Conservation (phyloP, 2,888 invertebrate species). For the Drosophila rellima region DNA sequence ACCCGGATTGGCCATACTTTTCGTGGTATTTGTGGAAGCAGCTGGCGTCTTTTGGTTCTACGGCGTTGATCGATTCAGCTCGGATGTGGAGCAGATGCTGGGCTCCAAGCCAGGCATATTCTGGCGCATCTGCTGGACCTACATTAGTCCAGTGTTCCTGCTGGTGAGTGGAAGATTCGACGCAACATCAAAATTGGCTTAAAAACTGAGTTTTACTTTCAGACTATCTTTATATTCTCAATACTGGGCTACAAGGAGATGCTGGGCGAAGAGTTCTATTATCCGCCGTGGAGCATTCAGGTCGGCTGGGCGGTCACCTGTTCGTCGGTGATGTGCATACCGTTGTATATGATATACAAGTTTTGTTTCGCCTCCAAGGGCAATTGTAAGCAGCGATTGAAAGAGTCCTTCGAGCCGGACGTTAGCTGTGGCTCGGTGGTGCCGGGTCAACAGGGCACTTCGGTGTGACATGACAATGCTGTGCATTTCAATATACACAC, state of each 20-base stretch:
- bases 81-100: conserved; percentile 93
- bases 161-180: conserved; percentile 87
- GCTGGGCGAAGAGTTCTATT: conserved; percentile 90
- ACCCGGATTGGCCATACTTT: conserved; percentile 94
- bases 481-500: conserved; percentile 67
- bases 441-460: conserved; percentile 85
- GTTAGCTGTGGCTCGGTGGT: conserved; percentile 81
- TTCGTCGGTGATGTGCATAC: conserved; percentile 94
- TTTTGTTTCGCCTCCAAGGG: conserved; percentile 90
- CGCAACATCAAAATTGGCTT: neutral
- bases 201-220: neutral
- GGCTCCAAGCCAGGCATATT: conserved; percentile 92
- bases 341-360: conserved; percentile 93
- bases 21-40: conserved; percentile 96
- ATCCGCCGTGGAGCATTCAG: conserved; percentile 93
- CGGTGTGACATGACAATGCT: conserved; percentile 85
- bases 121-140: conserved; percentile 95
- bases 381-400: conserved; percentile 73
- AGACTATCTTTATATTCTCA: conserved; percentile 94
- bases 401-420: conserved; percentile 82
- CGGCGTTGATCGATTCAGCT: conserved; percentile 92
- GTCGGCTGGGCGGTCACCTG: conserved; percentile 94
- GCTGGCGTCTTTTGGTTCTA: conserved; percentile 96
- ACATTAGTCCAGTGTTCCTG: conserved; percentile 94
- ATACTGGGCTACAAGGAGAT: conserved; percentile 93